Percentiles rank a stretch among this genome's conserved stretches.
Conservation (phyloP, 2,888 invertebrate species). For the Rhamnusium bicolor region DNA sequence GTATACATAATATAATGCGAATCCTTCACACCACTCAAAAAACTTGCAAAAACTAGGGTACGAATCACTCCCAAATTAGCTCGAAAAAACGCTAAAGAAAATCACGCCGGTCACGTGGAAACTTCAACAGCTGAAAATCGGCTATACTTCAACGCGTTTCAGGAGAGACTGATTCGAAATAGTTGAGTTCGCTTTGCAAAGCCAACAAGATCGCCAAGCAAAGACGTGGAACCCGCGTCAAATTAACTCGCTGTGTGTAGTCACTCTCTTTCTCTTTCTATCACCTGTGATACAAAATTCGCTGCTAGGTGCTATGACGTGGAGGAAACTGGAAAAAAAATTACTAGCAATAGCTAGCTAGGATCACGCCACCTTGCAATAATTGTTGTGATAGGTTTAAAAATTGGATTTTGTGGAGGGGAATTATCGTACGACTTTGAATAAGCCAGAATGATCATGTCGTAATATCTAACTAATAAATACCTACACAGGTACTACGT, state of each 20-base stretch:
- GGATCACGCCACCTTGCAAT: slow-evolving; percentile 38
- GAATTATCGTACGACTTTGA: slow-evolving; percentile 39
- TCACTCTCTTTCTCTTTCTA: background rate
- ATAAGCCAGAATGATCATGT: slow-evolving; percentile 21
- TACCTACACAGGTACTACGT: background rate
- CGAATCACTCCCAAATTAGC: slow-evolving; percentile 46
- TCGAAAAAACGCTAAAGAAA: slow-evolving; percentile 27
- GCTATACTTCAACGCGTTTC: slow-evolving; percentile 46
- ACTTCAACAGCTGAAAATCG: slow-evolving; percentile 35
- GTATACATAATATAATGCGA: slow-evolving; percentile 58
- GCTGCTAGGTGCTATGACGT: background rate
- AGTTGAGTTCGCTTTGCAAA: slow-evolving; percentile 19
- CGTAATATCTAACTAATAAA: background rate
- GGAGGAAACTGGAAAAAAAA: background rate
- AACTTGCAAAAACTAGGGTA: slow-evolving; percentile 26
- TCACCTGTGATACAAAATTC: background rate
- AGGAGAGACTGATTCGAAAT: slow-evolving; percentile 52
- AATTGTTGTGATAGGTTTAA: slow-evolving; percentile 37
- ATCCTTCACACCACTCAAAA: slow-evolving; percentile 34
- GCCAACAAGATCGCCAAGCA: background rate
- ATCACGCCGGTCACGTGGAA: slow-evolving; percentile 56
- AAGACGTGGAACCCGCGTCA: slow-evolving; percentile 12
- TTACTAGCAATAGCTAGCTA: slow-evolving; percentile 7
- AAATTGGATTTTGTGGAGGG: slow-evolving; percentile 16
- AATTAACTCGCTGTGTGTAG: background rate